These are phyloP conservation scores for Pavo muticus DNA, from an alignment of 2,113 vertebrate species.

Conservation along the genomic window DNA sequence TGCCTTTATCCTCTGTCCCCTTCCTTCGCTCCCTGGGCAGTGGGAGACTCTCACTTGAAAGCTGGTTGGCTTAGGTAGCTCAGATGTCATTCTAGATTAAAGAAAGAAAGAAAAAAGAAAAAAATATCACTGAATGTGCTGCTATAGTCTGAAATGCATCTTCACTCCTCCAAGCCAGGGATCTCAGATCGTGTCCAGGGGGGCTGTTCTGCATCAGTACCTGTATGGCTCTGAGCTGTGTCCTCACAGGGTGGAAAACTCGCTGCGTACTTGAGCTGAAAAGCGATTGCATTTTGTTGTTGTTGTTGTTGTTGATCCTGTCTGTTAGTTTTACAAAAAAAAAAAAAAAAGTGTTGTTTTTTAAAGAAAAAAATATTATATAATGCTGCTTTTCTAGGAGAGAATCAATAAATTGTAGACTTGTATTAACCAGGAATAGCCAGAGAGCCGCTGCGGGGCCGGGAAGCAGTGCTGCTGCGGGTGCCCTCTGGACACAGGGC, in stretches of 20 bases:
- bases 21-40: constrained; percentile 8
- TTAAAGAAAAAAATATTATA: background rate
- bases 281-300: constrained; percentile 18
- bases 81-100: background rate
- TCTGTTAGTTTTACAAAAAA: constrained; percentile 21
- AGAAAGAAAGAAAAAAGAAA: background rate
- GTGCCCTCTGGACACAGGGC: background rate
- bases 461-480: background rate
- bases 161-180: background rate
- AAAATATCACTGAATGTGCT: constrained; percentile 46
- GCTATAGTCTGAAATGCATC: constrained; percentile 57
- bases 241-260: background rate
- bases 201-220: background rate
- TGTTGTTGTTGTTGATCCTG: constrained; percentile 35
- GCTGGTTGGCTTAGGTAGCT: constrained; percentile 26
- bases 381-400: constrained; percentile 60
- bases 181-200: background rate
- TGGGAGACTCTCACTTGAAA: constrained; percentile 6
- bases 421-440: background rate
- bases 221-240: background rate
- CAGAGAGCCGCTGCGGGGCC: background rate
- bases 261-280: constrained; percentile 21
- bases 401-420: background rate
- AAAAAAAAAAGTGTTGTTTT: background rate
- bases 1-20: constrained; percentile 25